phyloP scores from a whole-genome alignment of 2,888 invertebrate genomes.

The Electrophaes corylata region DNA sequence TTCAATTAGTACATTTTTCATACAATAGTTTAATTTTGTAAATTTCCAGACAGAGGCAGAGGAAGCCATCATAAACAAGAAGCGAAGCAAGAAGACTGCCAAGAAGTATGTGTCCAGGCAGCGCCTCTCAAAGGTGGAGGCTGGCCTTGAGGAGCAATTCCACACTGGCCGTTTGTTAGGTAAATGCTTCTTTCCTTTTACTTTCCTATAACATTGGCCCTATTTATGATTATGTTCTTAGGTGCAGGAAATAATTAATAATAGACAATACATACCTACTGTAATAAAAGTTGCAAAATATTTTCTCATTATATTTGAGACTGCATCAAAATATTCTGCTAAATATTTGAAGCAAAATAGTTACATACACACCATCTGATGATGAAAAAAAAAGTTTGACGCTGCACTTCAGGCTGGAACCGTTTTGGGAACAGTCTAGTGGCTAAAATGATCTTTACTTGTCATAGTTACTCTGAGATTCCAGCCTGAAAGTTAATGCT shows the following conservation, averaged over 20 bases:
- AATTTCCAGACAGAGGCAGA: slow-evolving; percentile 93
- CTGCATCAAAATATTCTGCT: not conserved
- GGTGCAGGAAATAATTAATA: no score
- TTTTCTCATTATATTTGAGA: no score
- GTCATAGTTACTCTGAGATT: slow-evolving; percentile 96
- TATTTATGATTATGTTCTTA: no score
- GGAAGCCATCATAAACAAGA: slow-evolving; percentile 96
- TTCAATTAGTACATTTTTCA: not conserved
- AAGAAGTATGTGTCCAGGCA: slow-evolving; percentile 97
- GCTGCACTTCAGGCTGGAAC: slow-evolving; percentile 78
- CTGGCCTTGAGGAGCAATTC: slow-evolving; percentile 97
- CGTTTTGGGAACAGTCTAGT: slow-evolving; percentile 87
- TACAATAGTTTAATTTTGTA: slow-evolving; percentile 14
- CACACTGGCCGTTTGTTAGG: slow-evolving; percentile 97
- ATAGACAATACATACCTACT: no score
- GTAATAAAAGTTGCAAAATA: no score
- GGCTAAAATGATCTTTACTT: slow-evolving; percentile 73
- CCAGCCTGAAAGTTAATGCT: not conserved
- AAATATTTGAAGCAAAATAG: not conserved
- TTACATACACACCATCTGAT: no score
- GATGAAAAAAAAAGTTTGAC: slow-evolving; percentile 88
- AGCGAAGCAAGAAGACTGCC: slow-evolving; percentile 95
- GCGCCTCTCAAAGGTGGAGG: slow-evolving; percentile 96
- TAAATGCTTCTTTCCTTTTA: slow-evolving; percentile 66
- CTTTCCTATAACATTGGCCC: no score